Base-by-base conservation (phyloP, 1,140 invertebrate genomes). In the Drosophila virilis region DNA sequence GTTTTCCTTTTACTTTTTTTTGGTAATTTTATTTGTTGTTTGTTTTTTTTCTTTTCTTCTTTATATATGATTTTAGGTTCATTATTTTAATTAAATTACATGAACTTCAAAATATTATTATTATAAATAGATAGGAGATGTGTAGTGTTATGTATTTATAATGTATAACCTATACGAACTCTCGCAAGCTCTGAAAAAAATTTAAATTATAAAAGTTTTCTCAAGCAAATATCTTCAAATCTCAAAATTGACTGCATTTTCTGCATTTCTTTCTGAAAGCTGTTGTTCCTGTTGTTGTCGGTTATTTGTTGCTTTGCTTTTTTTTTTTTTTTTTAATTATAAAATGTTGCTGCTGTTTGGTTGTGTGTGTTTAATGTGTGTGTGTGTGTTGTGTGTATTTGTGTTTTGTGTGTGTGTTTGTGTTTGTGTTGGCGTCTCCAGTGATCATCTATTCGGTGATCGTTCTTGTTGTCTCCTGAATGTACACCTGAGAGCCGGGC, bases 401-500 rank as follows among this genome's bases (percentile, higher is more conserved):
- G 43, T 45, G 43, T 54, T n/a, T 13, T 22, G 17, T 17, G 17
- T 17, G 17, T 43, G 55, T 43, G 38, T 58, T 12, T 15, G 45
- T 59, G 38, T 58, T 32, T 33, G 46, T 55, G 42, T 73, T 32
- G 55, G 22, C 15, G 40, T 55, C 51, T 66, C 79, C 86, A 91
- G 83, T 77, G 76, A 80, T 90, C 76, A 75, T 81, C 80, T 92
- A 92, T 92, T 92, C 91, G 78, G 86, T 88, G 81, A 91, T 92
- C 79, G 91, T 92, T 92, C 91, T 86, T 91, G 90, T 92, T 76
- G 90, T 92, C 78, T 97, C 96, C 94, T 97, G 96, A 70, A 97
- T 96, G 91, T 97, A 94, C 93, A 97, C 97, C 74, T 97, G 96
- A 83, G 96, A 97, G 83, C 96, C 96, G 91, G 97, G 96, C 78